Evolutionary conservation across 2,888 invertebrate genomes (phyloP).

Genomic region (Trypoxylon attenuatum): DNA sequence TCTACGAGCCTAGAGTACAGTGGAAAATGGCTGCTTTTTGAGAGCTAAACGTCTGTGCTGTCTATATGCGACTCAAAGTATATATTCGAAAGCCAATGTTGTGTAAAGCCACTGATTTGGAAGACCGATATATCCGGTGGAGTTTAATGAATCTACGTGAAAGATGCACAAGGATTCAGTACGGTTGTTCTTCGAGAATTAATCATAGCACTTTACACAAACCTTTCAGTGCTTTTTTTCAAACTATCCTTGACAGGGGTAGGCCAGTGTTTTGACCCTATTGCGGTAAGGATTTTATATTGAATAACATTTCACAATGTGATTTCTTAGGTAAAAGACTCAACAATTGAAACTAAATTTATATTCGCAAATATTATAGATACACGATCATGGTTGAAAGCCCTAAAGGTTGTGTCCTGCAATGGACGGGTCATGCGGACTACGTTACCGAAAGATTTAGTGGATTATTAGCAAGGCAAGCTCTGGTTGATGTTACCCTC

Average conservation of each 20-base stretch:
- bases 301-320: too few species aligned
- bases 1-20: slow-evolving; percentile 24
- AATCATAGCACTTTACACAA: slow-evolving; percentile 33
- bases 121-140: slow-evolving; percentile 26
- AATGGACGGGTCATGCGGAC: slow-evolving; percentile 83
- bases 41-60: slow-evolving; percentile 22
- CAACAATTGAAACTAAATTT: too few species aligned
- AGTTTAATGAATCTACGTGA: slow-evolving; percentile 40
- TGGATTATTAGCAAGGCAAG: slow-evolving; percentile 83
- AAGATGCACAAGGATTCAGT: slow-evolving; percentile 17
- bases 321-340: not conserved
- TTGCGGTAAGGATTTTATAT: slow-evolving; percentile 12
- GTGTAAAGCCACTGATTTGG: slow-evolving; percentile 31
- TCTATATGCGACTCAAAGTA: slow-evolving; percentile 17
- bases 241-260: slow-evolving; percentile 27
- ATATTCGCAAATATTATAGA: too few species aligned
- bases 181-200: slow-evolving; percentile 18
- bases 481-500: slow-evolving; percentile 84
- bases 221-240: slow-evolving; percentile 32
- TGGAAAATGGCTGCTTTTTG: slow-evolving; percentile 43
- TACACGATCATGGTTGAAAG: slow-evolving; percentile 67
- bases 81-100: slow-evolving; percentile 45
- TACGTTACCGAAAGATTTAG: slow-evolving; percentile 83
- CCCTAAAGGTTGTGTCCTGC: slow-evolving; percentile 77
- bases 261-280: slow-evolving; percentile 21